Evolutionary conservation across 2,888 invertebrate species (phyloP), one percentile per base, ranked within the genome.

Genomic region (Myopa tessellatipennis): DNA sequence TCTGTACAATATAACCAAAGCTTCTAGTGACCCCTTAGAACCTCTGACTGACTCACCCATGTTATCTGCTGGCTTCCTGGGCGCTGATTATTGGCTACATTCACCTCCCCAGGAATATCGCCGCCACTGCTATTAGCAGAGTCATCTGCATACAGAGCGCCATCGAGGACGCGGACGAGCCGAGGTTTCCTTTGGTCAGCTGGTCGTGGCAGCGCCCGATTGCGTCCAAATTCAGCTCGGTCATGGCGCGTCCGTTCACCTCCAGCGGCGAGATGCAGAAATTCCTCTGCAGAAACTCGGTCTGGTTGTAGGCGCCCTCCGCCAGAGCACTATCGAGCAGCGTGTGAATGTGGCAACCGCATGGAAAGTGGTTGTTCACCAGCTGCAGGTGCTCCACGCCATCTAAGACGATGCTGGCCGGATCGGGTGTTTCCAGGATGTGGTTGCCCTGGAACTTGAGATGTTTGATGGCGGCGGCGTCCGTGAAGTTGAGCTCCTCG

Each of bases 221-320:
- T 12, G 91, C 88, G 79, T 93, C 92, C 79, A 93, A 90, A 84
- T 94, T 92, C 79, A 94, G 90, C 73, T 91, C 92, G 79, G 91
- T 92, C 92, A 96, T 92, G 65, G 93, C 92, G 81, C 93, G 92
- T 0, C 95, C 95, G 82, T 96, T 95, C 81, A 94, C 93, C 87
- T 95, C 95, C 83, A 95, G 90, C 78, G 96, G 96, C 26, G 95
- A 95, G 86, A 96, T 95, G 90, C 96, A 96, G 88, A 92, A 95
- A 89, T 96, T 96, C 83, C 93, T 93, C 77, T 92, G 91, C 79
- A 93, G 90, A 85, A 95, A 95, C 78, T 93, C 93, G 78, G 89
- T 89, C 72, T 90, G 90, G 67, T 91, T 90, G 82, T 91, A 88
- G 79, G 92, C 92, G 40, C 92, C 92, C 85, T 94, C 92, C 36